Evolutionary conservation across 2,888 invertebrate genomes (phyloP), one percentile per base, ranked within the genome.

Genomic region (Dryadula phaetusa): DNA sequence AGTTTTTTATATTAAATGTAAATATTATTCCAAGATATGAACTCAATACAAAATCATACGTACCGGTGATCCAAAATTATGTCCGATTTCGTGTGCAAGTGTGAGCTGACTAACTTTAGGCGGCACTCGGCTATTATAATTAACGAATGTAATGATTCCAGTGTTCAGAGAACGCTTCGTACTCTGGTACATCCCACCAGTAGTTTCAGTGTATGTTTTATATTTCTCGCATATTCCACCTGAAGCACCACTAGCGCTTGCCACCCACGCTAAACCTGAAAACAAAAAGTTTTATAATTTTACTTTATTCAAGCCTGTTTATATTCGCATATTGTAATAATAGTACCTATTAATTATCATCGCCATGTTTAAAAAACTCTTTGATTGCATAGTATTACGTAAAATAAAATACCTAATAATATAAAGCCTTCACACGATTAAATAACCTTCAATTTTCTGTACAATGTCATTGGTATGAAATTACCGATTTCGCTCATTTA

Each of bases 181-280:
- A 76, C 97, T 97, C 84, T 99, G 98, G 86, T 98, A 98, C 93
- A 98, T 96, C 64, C 98, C 98, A 49, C 97, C 97, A 65, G 98
- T 96, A 0, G 98, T 98, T 88, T 99, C 99, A 7, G 98, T 98
- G 92, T 99, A 99, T 0, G 98, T 96, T 91, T 99, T 99, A 92
- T 98, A 98, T 85, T 97, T 97, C 91, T 99, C 99, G 89, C 99
- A 99, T 77, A 99, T 99, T 62, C 99, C 99, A 61, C 99, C 99
- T 5, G 99, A 99, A 2, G 99, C 99, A 68, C 98, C 99, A 68
- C 97, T 97, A 0, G 99, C 98, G 72, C 98, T 98, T 32, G 99
- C 99, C 25, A 99, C 99, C 99, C 99, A 99, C 4, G 99, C 99
- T 54, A 99, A 93, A 22, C 99, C 99, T 93, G 75, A 10, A 18